Evolutionary conservation across 2,797 vertebrate genomes (phyloP).

Genomic region (Peromyscus aztecus): DNA sequence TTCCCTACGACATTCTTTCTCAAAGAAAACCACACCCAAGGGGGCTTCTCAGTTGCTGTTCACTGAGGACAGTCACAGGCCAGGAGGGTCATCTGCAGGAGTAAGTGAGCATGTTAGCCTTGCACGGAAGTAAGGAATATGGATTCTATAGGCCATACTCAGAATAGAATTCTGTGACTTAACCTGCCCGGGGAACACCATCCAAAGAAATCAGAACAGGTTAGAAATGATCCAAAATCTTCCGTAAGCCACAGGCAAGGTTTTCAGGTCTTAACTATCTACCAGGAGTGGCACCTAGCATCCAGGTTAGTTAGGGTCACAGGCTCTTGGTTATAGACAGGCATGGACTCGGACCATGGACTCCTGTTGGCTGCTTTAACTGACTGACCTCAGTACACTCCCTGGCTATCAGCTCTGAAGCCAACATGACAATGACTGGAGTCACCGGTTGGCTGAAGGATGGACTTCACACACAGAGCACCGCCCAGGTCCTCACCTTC

Average conservation of each 20-base stretch:
- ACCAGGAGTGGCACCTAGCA: not conserved
- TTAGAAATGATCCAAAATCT: no score
- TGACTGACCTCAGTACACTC: accelerated
- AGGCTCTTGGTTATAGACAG: no score
- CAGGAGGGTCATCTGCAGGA: not conserved
- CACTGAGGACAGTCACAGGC: not conserved
- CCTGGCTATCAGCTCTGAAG: not conserved
- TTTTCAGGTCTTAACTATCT: not conserved
- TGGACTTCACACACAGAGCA: accelerated
- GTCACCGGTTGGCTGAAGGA: not conserved
- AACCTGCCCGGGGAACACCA: not conserved
- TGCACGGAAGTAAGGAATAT: accelerated
- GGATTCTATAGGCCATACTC: not conserved
- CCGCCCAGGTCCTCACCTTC: accelerated
- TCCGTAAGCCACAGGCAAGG: not conserved
- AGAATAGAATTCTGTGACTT: accelerated
- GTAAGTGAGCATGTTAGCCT: not conserved
- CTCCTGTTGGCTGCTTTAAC: not conserved
- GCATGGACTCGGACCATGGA: not conserved
- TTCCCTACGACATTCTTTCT: not conserved
- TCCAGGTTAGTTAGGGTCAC: no score
- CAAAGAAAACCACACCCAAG: accelerated
- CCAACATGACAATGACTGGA: not conserved
- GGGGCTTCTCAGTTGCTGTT: accelerated
- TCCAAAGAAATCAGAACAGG: not conserved